Base-by-base conservation (phyloP, 2,888 invertebrate genomes). In the Yponomeuta sedellus region DNA sequence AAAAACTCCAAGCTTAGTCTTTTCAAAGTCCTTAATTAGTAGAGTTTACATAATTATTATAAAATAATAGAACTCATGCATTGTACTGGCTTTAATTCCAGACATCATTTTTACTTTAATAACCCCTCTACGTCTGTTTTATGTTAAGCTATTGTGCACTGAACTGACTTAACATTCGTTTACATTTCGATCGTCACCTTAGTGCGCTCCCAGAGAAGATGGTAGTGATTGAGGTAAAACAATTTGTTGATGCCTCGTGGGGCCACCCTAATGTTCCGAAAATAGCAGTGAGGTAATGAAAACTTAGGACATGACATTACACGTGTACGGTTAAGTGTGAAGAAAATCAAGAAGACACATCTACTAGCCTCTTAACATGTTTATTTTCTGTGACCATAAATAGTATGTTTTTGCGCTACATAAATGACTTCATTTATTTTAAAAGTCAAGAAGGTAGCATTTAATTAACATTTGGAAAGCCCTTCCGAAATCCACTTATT, bases 251-350 rank as follows among this genome's bases (percentile, higher is more conserved):
- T 12, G 63, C 52, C 28, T 66, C 34, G 70, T 68, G 71, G 69
- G 70, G 70, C 75, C 69, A 68, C 72, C 82, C 81, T 72, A 75
- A 71, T 70, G 70, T 73, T 64, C 80, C 81, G 67, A 75, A 86
- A 87, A 87, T 86, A 86, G 78, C 75, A 68, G 66, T 71, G 71
- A 83, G 79, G 83, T 86, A 86, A 86, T 88, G 82, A 83, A 81
- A 79, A 66, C 63, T 22, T 56, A 67, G 73, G 77, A 78, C 83
- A 83, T 77, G 86, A 85, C 87, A 86, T 77, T 82, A 83, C 86
- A 85, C 88, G 85, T 84, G 82, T 74, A 16, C 16, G 12, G 44
- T 52, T 81, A 86, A 77, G 89, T 89, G 90, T 81, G 81, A 87
- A 82, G 74, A 74, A 83, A 89, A 74, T 79, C 72, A 78, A 81